Conservation (phyloP, 2,888 invertebrate species). For the Oxycera nigricornis region DNA sequence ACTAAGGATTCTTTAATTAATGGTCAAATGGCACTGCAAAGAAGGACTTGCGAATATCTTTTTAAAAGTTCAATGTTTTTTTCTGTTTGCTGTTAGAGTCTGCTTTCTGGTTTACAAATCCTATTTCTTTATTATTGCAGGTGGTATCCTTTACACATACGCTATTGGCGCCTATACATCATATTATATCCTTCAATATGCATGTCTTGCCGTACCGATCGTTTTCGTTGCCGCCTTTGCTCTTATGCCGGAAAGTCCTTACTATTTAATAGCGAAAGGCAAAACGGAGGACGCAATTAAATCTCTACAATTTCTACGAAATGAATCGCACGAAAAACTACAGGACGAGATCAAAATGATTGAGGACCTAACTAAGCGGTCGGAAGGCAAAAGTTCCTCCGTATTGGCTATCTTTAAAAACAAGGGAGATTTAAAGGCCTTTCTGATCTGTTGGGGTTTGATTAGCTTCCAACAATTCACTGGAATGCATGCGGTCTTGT, state of each 20-base stretch:
- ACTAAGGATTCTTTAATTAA: constrained; percentile 27
- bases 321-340: constrained; percentile 67
- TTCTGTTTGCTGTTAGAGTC: background rate
- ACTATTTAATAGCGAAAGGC: constrained; percentile 70
- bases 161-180: constrained; percentile 74
- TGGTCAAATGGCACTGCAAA: too few relatives aligned
- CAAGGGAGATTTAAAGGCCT: constrained; percentile 76
- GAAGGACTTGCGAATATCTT: too few relatives aligned
- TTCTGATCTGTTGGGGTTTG: constrained; percentile 76
- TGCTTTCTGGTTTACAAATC: background rate
- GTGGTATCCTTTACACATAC: constrained; percentile 75
- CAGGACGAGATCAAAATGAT: constrained; percentile 70
- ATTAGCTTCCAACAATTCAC: constrained; percentile 84
- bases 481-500: constrained; percentile 82
- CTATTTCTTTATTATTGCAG: constrained; percentile 55
- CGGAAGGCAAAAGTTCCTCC: constrained; percentile 60
- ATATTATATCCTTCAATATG: constrained; percentile 70
- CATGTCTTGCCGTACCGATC: constrained; percentile 70
- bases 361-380: constrained; percentile 64
- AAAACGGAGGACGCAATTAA: constrained; percentile 67
- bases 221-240: constrained; percentile 69
- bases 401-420: constrained; percentile 68
- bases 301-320: constrained; percentile 72
- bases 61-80: background rate
- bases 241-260: constrained; percentile 84